These are phyloP conservation scores for Corythoichthys intestinalis DNA, from an alignment of 2,113 vertebrate genomes.

Conservation along the genomic window DNA sequence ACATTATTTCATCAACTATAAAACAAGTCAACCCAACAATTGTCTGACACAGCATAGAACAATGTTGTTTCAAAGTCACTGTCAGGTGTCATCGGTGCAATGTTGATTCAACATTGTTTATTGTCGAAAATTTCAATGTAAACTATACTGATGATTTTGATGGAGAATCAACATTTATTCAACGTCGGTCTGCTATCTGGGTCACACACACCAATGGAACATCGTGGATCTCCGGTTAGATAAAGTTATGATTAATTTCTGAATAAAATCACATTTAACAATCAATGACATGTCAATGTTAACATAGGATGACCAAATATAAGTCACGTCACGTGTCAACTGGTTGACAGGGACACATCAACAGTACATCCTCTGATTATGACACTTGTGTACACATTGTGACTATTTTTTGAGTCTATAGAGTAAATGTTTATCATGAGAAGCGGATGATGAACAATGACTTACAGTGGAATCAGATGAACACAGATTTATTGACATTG, in stretches of 20 bases:
- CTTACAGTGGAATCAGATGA: constrained; percentile 37
- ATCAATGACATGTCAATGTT: constrained; percentile 51
- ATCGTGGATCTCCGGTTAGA: constrained; percentile 21
- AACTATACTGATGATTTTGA: too few species aligned
- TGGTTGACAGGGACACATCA: constrained; percentile 40
- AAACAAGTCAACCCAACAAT: too few species aligned
- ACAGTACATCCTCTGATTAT: constrained; percentile 52
- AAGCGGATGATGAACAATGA: constrained; percentile 44
- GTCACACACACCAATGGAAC: constrained; percentile 25
- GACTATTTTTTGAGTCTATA: constrained; percentile 27
- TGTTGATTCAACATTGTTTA: too few species aligned
- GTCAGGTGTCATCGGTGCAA: too few species aligned
- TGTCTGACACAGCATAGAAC: too few species aligned
- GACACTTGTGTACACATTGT: constrained; percentile 44
- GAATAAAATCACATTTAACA: constrained; percentile 65
- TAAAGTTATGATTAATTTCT: constrained; percentile 52
- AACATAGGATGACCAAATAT: constrained; percentile 46
- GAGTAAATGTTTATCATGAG: constrained; percentile 50
- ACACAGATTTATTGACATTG: constrained; percentile 35
- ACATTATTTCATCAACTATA: too few species aligned
- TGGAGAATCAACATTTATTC: too few species aligned
- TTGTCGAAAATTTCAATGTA: too few species aligned
- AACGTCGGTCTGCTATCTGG: background rate
- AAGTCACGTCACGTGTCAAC: constrained; percentile 58
- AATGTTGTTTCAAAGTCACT: too few species aligned